Evolutionary conservation across 2,888 invertebrate species (phyloP).

Genomic region (Patella pellucida): DNA sequence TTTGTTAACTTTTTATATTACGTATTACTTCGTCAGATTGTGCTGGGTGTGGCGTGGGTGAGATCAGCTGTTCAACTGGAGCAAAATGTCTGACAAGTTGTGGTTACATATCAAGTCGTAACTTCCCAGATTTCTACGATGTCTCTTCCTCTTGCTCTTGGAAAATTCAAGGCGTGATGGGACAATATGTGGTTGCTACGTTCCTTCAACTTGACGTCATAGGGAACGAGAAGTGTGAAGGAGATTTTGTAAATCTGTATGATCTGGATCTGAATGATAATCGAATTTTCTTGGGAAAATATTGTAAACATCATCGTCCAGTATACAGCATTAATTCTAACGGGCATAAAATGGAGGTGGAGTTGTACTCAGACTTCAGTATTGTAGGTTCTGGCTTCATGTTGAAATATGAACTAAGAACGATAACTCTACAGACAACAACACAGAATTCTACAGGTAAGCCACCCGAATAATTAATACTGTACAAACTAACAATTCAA

Average conservation of each 20-base stretch:
- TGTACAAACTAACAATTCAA: too few species aligned
- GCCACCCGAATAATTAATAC: neutral
- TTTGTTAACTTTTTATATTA: neutral
- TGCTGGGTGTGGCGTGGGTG: conserved; percentile 16
- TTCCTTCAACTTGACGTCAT: conserved; percentile 17
- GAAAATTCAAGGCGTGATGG: conserved; percentile 14
- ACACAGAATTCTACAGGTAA: neutral
- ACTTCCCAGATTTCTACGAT: conserved; percentile 16
- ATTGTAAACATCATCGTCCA: conserved; percentile 12
- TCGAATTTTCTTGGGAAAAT: conserved; percentile 3
- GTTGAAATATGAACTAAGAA: conserved; percentile 10
- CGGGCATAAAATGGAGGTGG: conserved; percentile 17
- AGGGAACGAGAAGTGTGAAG: conserved; percentile 14
- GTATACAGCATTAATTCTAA: conserved; percentile 9
- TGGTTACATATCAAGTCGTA: conserved; percentile 19
- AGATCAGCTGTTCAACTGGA: conserved; percentile 17
- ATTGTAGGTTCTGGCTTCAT: conserved; percentile 7
- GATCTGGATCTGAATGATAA: conserved; percentile 9
- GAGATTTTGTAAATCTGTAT: conserved; percentile 19
- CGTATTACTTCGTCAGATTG: conserved; percentile 8
- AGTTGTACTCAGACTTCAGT: conserved; percentile 19
- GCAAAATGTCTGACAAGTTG: conserved; percentile 5
- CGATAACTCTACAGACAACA: neutral
- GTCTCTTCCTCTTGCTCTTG: conserved; percentile 14
- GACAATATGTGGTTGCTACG: conserved; percentile 19